Evolutionary conservation across 2,113 vertebrate species (phyloP).

Genomic region (Nycticorax nycticorax): DNA sequence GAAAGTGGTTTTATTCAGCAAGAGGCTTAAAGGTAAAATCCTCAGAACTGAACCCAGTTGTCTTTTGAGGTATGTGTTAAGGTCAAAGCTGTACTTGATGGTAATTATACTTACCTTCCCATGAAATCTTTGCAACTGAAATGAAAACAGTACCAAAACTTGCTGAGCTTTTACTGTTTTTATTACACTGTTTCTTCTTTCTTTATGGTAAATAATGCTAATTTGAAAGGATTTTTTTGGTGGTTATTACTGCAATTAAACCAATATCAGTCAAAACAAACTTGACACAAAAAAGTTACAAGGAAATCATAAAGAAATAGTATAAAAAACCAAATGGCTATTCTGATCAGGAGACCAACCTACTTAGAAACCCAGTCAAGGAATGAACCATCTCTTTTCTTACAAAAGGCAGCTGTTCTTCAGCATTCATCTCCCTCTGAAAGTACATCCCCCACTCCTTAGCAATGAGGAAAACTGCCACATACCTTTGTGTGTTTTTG

Average conservation of each 20-base stretch:
- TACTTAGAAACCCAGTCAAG: background rate
- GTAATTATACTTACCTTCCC: background rate
- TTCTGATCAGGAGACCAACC: background rate
- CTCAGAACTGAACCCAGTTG: conserved; percentile 43
- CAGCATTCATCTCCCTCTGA: background rate
- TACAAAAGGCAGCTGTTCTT: background rate
- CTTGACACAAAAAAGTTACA: background rate
- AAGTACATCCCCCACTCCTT: background rate
- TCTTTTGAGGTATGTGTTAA: conserved; percentile 54
- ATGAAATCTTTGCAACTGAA: background rate
- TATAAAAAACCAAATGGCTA: background rate
- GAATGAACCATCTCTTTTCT: background rate
- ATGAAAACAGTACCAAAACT: background rate
- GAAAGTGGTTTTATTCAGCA: conserved; percentile 53
- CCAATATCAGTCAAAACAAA: conserved; percentile 20
- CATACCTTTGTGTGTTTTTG: background rate
- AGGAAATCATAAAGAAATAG: conserved; percentile 9
- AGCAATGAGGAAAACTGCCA: background rate
- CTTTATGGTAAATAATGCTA: background rate
- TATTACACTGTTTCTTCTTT: background rate
- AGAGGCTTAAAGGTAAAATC: conserved; percentile 39
- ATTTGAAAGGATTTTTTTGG: conserved; percentile 12
- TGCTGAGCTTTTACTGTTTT: background rate
- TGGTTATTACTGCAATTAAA: conserved; percentile 4
- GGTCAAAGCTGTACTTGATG: conserved; percentile 22